Conservation (phyloP, 2,113 vertebrate species). For the Octodon degus region DNA sequence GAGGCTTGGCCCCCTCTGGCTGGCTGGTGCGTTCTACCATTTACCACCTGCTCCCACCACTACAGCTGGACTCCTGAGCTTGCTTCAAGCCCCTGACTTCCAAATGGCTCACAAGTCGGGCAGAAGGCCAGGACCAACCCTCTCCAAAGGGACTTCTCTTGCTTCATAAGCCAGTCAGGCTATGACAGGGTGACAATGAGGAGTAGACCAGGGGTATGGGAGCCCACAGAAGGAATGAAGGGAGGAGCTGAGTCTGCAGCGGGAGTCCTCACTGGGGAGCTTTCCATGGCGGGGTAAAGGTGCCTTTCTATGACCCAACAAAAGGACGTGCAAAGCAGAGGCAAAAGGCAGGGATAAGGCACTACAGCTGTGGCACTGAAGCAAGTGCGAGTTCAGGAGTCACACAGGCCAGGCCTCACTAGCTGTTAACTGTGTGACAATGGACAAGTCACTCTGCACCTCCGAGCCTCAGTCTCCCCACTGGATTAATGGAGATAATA, state of each 20-base stretch:
- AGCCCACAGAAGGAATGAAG: not conserved
- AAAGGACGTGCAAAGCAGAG: not conserved
- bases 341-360: not conserved
- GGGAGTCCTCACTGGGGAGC: not conserved
- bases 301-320: not conserved
- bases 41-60: not conserved
- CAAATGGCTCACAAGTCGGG: not conserved
- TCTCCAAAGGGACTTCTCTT: not conserved
- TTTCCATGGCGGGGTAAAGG: not conserved
- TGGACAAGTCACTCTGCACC: constrained; percentile 32
- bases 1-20: not conserved
- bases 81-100: not conserved
- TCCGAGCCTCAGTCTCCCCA: constrained; percentile 47
- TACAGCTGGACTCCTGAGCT: not conserved
- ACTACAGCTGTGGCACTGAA: not conserved
- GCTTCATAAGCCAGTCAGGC: not conserved
- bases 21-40: not conserved
- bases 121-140: not conserved
- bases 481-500: constrained; percentile 49
- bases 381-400: not conserved
- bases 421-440: constrained; percentile 33
- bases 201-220: not conserved
- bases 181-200: not conserved
- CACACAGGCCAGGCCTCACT: not conserved
- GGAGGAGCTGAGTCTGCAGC: not conserved